Evolutionary conservation across 64 coral and sea anemone genomes (phyloP).

Genomic region (Astreopora myriophthalma): DNA sequence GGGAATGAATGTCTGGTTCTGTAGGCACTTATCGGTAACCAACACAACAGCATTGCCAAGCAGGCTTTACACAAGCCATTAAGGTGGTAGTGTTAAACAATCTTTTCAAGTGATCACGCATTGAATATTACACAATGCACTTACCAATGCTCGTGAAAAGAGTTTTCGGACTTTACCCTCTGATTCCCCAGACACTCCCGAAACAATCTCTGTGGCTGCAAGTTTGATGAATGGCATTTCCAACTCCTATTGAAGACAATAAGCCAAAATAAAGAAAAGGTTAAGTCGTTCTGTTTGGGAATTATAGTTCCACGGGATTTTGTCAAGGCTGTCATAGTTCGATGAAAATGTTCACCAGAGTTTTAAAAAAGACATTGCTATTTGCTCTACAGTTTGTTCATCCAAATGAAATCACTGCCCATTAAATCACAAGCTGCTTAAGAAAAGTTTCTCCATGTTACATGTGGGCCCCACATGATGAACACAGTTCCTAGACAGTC

Average conservation of each 20-base stretch:
- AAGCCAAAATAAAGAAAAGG: not conserved
- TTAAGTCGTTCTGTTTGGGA: no score
- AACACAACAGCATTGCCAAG: not conserved
- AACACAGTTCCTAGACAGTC: no score
- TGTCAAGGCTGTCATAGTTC: no score
- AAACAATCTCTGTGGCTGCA: slow-evolving; percentile 95
- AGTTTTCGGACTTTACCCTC: slow-evolving; percentile 94
- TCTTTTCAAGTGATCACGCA: not conserved
- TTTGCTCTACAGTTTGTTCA: no score
- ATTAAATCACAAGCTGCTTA: no score
- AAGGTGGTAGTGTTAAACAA: no score
- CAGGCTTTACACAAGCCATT: not conserved
- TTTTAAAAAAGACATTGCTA: no score
- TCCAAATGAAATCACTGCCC: no score
- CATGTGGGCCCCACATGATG: no score
- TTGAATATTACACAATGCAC: not conserved
- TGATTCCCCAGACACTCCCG: slow-evolving; percentile 97
- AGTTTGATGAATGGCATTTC: slow-evolving; percentile 89
- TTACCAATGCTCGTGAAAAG: slow-evolving; percentile 88
- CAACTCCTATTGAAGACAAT: slow-evolving; percentile 60
- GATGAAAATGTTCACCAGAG: no score
- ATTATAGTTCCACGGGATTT: no score
- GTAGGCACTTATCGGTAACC: slow-evolving; percentile 1
- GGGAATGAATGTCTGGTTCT: not conserved
- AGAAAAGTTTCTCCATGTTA: no score